These are phyloP conservation scores for Anthopleura sola DNA, from an alignment of 64 coral and sea anemone species.

Conservation along the genomic window DNA sequence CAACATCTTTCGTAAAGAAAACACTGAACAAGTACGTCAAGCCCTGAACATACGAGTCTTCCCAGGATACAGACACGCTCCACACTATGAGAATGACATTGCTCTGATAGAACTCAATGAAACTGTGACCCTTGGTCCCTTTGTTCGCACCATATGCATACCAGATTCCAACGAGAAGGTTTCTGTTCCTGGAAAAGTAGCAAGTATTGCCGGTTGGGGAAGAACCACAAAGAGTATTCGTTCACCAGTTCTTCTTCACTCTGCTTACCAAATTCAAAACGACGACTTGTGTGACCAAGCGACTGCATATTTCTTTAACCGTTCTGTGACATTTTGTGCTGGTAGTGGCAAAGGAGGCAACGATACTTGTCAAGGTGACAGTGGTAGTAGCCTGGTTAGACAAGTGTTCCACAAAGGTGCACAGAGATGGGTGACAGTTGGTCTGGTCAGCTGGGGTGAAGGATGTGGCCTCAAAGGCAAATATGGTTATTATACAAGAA, in stretches of 20 bases:
- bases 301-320: conserved; percentile 36
- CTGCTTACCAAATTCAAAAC: conserved; percentile 30
- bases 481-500: conserved; percentile 50
- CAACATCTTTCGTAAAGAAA: conserved; percentile 11
- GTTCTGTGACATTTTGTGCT: conserved; percentile 41
- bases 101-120: conserved; percentile 48
- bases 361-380: conserved; percentile 38
- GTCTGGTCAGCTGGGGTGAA: conserved; percentile 56
- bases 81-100: conserved; percentile 39
- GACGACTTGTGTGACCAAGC: background rate
- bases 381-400: conserved; percentile 37
- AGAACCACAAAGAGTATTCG: conserved; percentile 8
- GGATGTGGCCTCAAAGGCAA: conserved; percentile 22
- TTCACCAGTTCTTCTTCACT: background rate
- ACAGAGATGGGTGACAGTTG: conserved; percentile 22
- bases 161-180: conserved; percentile 16
- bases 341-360: conserved; percentile 11
- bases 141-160: conserved; percentile 55
- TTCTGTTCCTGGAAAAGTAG: conserved; percentile 12
- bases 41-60: conserved; percentile 19
- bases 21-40: background rate
- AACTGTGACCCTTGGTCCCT: conserved; percentile 29
- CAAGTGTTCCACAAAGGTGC: background rate
- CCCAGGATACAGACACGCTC: conserved; percentile 4
- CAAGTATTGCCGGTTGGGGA: conserved; percentile 62